Evolutionary conservation across 2,797 vertebrate species (phyloP).

Genomic region (Zalophus californianus): DNA sequence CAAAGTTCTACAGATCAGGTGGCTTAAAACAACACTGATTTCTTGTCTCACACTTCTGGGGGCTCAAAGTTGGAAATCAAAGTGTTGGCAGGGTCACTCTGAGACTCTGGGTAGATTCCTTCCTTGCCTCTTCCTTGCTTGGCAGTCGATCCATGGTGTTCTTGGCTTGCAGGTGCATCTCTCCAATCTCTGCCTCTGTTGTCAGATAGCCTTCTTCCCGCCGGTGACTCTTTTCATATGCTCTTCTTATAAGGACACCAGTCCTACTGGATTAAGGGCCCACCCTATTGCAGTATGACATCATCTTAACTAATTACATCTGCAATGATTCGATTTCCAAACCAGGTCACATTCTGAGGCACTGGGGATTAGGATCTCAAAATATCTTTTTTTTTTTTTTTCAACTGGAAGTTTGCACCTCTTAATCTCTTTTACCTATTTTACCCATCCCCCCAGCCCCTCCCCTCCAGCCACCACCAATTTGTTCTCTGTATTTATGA

Average conservation of each 20-base stretch:
- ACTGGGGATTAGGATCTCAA: neutral
- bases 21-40: neutral
- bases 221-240: neutral
- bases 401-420: neutral
- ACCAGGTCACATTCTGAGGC: neutral
- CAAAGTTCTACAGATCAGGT: neutral
- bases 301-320: neutral
- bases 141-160: rapidly evolving
- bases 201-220: neutral
- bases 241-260: neutral
- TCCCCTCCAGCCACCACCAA: neutral
- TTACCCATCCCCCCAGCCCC: neutral
- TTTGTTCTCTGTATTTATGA: neutral
- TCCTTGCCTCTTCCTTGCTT: neutral
- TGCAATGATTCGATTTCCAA: neutral
- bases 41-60: neutral
- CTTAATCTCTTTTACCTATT: neutral
- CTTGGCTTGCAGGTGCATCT: neutral
- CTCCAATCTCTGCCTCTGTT: neutral
- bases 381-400: neutral
- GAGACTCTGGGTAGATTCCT: neutral
- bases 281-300: neutral
- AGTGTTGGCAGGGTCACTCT: neutral
- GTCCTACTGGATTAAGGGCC: neutral
- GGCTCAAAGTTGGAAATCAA: neutral